Base-by-base conservation (phyloP, 1,140 invertebrate species). In the Listronotus bonariensis region DNA sequence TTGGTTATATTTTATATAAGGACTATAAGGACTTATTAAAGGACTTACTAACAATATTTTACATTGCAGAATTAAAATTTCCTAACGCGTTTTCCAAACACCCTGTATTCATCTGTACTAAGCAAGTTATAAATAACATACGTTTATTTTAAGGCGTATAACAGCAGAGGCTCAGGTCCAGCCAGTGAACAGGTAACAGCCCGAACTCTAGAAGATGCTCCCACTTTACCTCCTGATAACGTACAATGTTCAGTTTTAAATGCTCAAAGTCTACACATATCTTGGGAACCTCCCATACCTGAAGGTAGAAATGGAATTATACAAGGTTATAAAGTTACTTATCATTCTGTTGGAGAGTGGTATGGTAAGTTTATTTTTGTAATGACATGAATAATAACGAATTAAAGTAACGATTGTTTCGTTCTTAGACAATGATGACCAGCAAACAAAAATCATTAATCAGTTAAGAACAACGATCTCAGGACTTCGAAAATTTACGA, bases 81-180 rank as follows among this genome's bases (percentile, higher is more conserved):
- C n/a, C n/a, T n/a, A n/a, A n/a, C n/a, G n/a, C n/a, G n/a, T n/a
- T n/a, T n/a, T n/a, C n/a, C n/a, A n/a, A n/a, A n/a, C n/a, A n/a
- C n/a, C n/a, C n/a, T n/a, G n/a, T n/a, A n/a, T n/a, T n/a, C n/a
- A n/a, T n/a, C n/a, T n/a, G n/a, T n/a, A n/a, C n/a, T n/a, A n/a
- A n/a, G n/a, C 7, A 41, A 41, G 41, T 41, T 41, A 41, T 55
- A n/a, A n/a, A n/a, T n/a, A n/a, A n/a, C n/a, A 26, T 26, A 26
- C 20, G 1, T 31, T 46, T 43, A 46, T 55, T 15, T 15, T 20
- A 57, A 78, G 75, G 93, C 95, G 3, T 97, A 93, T 75, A 98
- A 97, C 72, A 90, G 89, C 36, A 85, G 93, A 67, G 96, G 96
- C 1, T 87, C 90, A 43, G 95, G 95, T 31, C 95, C 95, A 1